Evolutionary conservation across 2,113 vertebrate genomes (phyloP).

Genomic region (Bungarus multicinctus): DNA sequence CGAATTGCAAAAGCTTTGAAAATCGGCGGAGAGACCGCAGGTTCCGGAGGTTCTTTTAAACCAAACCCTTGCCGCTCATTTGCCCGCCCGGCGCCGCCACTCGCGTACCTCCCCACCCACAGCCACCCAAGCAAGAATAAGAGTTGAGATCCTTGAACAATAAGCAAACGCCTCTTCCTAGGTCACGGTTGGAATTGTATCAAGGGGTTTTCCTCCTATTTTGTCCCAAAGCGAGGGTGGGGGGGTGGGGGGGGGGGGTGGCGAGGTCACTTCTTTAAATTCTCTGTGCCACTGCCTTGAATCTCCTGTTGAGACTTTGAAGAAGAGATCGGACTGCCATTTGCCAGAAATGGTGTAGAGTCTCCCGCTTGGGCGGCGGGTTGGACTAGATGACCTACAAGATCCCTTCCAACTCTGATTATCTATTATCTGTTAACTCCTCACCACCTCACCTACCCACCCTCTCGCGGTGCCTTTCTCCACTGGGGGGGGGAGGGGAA

Average conservation of each 20-base stretch:
- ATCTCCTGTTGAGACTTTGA: neutral
- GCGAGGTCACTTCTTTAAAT: slow-evolving; percentile 9
- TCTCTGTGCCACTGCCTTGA: slow-evolving; percentile 3
- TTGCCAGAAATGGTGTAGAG: too few relatives aligned
- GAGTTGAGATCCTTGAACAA: neutral
- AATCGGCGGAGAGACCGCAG: slow-evolving; percentile 10
- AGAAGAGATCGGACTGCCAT: too few relatives aligned
- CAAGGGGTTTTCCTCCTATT: neutral
- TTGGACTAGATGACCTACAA: too few relatives aligned
- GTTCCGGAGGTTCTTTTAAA: neutral
- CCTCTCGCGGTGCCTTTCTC: neutral
- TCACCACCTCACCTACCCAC: too few relatives aligned
- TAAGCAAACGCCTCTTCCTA: neutral
- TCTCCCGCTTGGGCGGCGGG: too few relatives aligned
- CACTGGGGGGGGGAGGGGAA: neutral
- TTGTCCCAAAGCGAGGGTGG: slow-evolving; percentile 21
- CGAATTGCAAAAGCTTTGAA: slow-evolving; percentile 17
- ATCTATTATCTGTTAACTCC: too few relatives aligned
- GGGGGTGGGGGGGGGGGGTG: fast-evolving
- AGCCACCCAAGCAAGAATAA: neutral
- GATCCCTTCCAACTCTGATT: too few relatives aligned
- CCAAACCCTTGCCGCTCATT: too few relatives aligned
- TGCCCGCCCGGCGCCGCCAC: neutral
- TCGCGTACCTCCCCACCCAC: neutral
- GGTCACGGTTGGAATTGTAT: neutral